Conservation (phyloP, 2,113 vertebrate genomes). For the Pygoscelis antarcticus region DNA sequence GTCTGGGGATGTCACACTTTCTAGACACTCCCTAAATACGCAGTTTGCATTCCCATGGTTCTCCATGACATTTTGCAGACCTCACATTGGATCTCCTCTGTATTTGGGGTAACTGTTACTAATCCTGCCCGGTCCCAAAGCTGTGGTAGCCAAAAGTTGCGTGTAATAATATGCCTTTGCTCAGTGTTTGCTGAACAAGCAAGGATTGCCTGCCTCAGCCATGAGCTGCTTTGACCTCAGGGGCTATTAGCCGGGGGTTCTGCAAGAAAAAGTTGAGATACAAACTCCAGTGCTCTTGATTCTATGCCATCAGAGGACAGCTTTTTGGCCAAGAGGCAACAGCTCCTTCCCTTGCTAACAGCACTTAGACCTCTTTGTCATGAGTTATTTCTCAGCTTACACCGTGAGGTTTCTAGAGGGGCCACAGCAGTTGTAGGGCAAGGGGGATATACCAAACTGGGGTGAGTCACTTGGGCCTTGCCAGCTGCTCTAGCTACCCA, state of each 20-base stretch:
- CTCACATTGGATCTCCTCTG: neutral
- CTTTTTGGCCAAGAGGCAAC: neutral
- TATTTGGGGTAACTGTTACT: neutral
- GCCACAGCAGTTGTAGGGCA: neutral
- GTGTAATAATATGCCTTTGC: neutral
- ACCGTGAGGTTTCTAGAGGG: neutral
- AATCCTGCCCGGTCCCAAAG: neutral
- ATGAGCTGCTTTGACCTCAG: neutral
- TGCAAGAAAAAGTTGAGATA: neutral
- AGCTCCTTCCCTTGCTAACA: neutral
- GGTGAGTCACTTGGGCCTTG: neutral
- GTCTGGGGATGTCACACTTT: neutral
- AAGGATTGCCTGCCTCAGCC: neutral
- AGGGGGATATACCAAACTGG: neutral
- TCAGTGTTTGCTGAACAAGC: neutral
- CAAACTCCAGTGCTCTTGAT: neutral
- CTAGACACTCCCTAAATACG: neutral
- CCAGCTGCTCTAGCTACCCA: neutral
- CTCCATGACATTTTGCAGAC: neutral
- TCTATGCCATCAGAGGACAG: neutral
- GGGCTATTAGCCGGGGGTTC: neutral
- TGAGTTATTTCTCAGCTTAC: neutral
- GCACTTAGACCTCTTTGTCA: neutral
- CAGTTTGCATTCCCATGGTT: neutral
- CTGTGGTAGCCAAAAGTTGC: neutral